Evolutionary conservation across 2,113 vertebrate genomes (phyloP).

Genomic region (Numida meleagris): DNA sequence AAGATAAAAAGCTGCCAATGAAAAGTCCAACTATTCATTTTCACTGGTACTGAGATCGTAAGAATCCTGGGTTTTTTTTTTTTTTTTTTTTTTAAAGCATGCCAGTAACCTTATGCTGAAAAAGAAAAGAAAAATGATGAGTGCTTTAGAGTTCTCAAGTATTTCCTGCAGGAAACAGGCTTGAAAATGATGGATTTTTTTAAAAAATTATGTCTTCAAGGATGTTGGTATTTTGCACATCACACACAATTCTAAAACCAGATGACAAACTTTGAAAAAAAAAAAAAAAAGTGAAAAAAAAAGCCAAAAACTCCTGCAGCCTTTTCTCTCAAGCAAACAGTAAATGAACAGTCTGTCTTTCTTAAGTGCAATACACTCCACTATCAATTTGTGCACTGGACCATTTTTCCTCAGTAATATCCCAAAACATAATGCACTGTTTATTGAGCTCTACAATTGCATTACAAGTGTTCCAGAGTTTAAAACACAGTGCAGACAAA

Average conservation of each 20-base stretch:
- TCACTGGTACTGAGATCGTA: not conserved
- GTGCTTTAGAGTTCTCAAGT: not conserved
- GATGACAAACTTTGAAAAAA: not conserved
- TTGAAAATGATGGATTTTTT: not conserved
- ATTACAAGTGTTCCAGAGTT: conserved; percentile 48
- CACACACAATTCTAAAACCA: not conserved
- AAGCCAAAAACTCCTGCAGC: not conserved
- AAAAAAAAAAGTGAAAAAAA: not conserved
- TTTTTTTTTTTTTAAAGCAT: not conserved
- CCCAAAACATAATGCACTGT: conserved; percentile 39
- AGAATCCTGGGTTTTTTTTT: not conserved
- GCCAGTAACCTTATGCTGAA: not conserved
- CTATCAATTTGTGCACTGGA: conserved; percentile 60
- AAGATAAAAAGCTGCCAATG: conserved; percentile 32
- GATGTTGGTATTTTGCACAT: not conserved
- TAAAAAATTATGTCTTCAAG: not conserved
- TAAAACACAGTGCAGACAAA: conserved; percentile 64
- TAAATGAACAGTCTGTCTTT: conserved; percentile 48
- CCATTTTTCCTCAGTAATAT: conserved; percentile 64
- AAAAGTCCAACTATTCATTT: not conserved
- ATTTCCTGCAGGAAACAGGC: not conserved
- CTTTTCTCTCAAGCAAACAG: not conserved
- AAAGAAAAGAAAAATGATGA: not conserved
- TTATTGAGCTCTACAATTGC: conserved; percentile 60
- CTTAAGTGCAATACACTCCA: conserved; percentile 54